Conservation (phyloP, 2,113 vertebrate species). For the Acrocephalus arundinaceus region DNA sequence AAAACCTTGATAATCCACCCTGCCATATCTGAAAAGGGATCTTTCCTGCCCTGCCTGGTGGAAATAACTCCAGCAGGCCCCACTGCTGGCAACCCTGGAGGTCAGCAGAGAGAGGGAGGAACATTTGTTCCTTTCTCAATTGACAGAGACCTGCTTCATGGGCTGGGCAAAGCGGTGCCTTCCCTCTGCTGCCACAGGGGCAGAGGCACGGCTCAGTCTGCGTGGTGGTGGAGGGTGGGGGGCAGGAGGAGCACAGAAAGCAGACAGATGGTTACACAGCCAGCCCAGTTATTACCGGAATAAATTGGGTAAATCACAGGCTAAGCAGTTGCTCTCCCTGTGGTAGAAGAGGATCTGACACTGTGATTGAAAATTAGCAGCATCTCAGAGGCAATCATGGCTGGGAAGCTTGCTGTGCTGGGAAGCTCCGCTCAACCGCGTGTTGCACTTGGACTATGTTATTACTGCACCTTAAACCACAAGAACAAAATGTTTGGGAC, state of each 20-base stretch:
- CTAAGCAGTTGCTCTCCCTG: constrained; percentile 50
- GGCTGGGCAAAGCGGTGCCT: fast-evolving
- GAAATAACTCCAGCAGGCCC: background rate
- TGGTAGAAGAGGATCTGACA: constrained; percentile 36
- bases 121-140: background rate
- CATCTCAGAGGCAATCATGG: background rate
- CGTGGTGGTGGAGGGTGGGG: fast-evolving
- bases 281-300: background rate
- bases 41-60: background rate
- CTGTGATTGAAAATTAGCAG: constrained; percentile 55
- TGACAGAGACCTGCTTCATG: fast-evolving
- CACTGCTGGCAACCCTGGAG: background rate
- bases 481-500: constrained; percentile 65
- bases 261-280: constrained; percentile 47
- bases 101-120: background rate
- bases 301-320: constrained; percentile 57
- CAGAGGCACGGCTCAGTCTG: background rate
- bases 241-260: background rate
- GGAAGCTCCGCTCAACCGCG: background rate
- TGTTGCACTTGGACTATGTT: background rate
- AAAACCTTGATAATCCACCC: background rate
- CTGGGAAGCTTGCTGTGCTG: constrained; percentile 39
- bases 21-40: background rate
- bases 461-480: constrained; percentile 39
- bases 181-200: background rate